Conservation (phyloP, 1,140 invertebrate species). For the Megalopta genalis region DNA sequence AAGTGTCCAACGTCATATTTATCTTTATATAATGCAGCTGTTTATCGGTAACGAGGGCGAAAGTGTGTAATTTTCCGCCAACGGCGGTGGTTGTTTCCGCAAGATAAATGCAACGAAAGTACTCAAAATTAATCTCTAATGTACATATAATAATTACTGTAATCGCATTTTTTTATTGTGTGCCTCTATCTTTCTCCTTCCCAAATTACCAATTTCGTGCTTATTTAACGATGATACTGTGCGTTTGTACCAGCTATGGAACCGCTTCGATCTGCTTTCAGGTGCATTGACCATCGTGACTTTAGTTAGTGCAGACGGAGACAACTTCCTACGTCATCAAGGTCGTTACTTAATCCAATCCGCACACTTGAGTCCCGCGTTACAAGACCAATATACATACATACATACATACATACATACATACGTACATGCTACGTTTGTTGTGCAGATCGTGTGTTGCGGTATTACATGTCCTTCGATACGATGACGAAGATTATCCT, state of each 20-base stretch:
- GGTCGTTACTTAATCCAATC: conserved; percentile 61
- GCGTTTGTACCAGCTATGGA: neutral
- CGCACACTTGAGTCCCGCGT: conserved; percentile 27
- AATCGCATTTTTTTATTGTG: neutral
- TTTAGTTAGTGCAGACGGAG: conserved; percentile 10
- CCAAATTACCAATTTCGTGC: neutral
- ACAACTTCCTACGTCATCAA: conserved; percentile 42
- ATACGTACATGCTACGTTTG: neutral
- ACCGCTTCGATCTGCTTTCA: conserved; percentile 32
- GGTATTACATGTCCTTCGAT: conserved; percentile 1
- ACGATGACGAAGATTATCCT: neutral
- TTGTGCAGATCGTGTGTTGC: conserved; percentile 3
- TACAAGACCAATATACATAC: neutral
- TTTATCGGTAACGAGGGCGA: neutral
- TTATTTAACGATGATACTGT: neutral
- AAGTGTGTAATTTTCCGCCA: neutral
- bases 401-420: neutral
- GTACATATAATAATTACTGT: neutral
- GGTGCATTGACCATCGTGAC: conserved; percentile 52
- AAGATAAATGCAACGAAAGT: neutral
- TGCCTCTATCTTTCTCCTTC: neutral
- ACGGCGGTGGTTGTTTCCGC: neutral
- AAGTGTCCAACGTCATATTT: conserved; percentile 23
- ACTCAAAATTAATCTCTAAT: neutral
- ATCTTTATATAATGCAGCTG: conserved; percentile 30